phyloP scores from a whole-genome alignment of 2,888 invertebrate species.

The Laothoe populi region DNA sequence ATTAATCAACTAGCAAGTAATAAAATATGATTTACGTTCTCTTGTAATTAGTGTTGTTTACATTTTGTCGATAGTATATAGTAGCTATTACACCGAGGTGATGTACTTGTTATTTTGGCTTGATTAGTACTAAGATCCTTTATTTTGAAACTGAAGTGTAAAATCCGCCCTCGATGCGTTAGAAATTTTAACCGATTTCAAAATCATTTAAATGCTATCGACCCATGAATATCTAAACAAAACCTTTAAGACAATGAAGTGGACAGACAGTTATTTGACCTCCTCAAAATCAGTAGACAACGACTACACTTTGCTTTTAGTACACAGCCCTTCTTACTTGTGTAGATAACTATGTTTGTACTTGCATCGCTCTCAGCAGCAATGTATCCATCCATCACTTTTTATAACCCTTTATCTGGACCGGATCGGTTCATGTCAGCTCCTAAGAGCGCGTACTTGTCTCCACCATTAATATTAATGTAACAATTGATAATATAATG shows the following conservation, averaged over 20 bases:
- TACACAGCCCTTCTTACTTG: background rate
- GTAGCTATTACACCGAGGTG: background rate
- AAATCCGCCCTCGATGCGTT: too few species aligned
- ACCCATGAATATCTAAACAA: background rate
- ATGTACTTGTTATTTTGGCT: background rate
- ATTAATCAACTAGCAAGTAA: background rate
- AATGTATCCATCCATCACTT: slow-evolving; percentile 44
- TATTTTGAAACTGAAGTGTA: too few species aligned
- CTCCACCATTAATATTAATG: slow-evolving; percentile 54
- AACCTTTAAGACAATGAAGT: background rate
- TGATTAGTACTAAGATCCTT: background rate
- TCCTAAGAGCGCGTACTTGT: slow-evolving; percentile 23
- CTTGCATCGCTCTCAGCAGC: slow-evolving; percentile 33
- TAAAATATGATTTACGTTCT: slow-evolving; percentile 5
- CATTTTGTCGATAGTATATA: background rate
- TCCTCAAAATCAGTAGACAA: slow-evolving; percentile 2
- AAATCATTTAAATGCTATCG: background rate
- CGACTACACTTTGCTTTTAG: background rate
- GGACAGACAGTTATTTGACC: background rate
- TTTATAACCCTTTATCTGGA: slow-evolving; percentile 47
- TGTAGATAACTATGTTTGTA: slow-evolving; percentile 19
- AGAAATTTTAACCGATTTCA: too few species aligned
- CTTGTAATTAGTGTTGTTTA: slow-evolving; percentile 6
- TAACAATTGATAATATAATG: slow-evolving; percentile 60
- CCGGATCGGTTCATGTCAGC: slow-evolving; percentile 51